phyloP scores from a whole-genome alignment of 2,797 vertebrate species.

The Amazona ochrocephala region DNA sequence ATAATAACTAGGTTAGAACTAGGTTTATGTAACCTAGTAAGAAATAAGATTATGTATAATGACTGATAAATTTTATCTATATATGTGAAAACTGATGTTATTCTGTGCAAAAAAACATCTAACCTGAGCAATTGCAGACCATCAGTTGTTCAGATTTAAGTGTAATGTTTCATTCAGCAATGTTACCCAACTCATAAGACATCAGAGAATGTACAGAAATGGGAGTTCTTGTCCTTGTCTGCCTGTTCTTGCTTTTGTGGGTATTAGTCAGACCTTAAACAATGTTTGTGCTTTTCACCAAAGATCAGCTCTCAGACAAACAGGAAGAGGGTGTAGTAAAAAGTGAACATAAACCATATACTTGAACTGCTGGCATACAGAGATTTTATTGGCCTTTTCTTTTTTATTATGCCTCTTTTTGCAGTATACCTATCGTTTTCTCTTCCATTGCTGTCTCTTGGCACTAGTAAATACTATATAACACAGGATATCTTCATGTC shows the following conservation, averaged over 20 bases:
- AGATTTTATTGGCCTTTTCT: slow-evolving; percentile 32
- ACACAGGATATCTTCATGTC: background rate
- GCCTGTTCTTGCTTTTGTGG: background rate
- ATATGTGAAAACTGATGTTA: background rate
- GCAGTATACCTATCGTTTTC: background rate
- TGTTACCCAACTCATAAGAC: background rate
- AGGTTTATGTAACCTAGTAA: background rate
- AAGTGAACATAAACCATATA: slow-evolving; percentile 19
- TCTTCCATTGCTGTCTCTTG: background rate
- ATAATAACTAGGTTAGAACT: background rate
- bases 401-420: slow-evolving; percentile 11
- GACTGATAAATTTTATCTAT: background rate
- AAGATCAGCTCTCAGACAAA: slow-evolving; percentile 51
- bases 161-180: background rate
- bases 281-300: slow-evolving; percentile 38
- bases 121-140: background rate
- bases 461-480: background rate
- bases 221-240: background rate
- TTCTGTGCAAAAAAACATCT: background rate
- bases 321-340: slow-evolving; percentile 53
- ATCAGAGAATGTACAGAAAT: background rate
- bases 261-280: slow-evolving; percentile 42
- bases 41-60: background rate
- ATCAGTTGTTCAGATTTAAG: background rate
- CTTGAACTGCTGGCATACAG: slow-evolving; percentile 4